Evolutionary conservation across 2,888 invertebrate species (phyloP), one percentile per base, ranked within the genome.

Genomic region (Rhaphigaster nebulosa): DNA sequence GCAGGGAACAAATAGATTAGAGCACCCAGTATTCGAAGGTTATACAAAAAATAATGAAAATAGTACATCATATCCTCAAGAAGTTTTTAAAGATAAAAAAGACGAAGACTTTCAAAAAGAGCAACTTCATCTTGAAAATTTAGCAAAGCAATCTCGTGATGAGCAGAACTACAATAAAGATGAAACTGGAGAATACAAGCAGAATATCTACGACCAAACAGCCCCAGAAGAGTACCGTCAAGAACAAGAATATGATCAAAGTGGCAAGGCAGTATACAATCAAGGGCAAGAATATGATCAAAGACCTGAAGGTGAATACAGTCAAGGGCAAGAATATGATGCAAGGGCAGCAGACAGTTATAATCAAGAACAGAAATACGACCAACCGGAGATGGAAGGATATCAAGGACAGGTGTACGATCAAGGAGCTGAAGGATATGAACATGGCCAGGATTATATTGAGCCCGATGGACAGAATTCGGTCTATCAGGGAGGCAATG

Each of bases 261-360:
- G 15, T 88, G 88, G 34, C 18, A 34, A 26, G 6, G 87, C 8
- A 54, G 41, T 5, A 87, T 87, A 88, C 54, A 54, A 54, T 56
- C 88, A 90, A 84, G 38, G 89, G 20, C 89, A 90, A 90, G 84
- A 23, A 80, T 90, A 90, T 87, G 84, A 87, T n/a, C 45, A 38
- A 89, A 23, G 15, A 18, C 5, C 20, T n/a, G 26, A n/a, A 84
- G 80, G 13, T 23, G 52, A 84, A 23, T 90, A 90, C n/a, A 34
- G 76, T 18, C 90, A 90, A 84, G 38, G 89, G 34, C 89, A 90
- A 90, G 84, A 34, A 54, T 90, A 90, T 87, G 84, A 87, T n/a
- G 38, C 8, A 52, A 54, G 10, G n/a, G 56, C n/a, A 26, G 41
- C 18, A 38, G 45, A 34, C 29, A 29, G 18, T 80, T 90, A 90